Conservation (phyloP, 2,797 vertebrate genomes). For the Diglossa cyanea region DNA sequence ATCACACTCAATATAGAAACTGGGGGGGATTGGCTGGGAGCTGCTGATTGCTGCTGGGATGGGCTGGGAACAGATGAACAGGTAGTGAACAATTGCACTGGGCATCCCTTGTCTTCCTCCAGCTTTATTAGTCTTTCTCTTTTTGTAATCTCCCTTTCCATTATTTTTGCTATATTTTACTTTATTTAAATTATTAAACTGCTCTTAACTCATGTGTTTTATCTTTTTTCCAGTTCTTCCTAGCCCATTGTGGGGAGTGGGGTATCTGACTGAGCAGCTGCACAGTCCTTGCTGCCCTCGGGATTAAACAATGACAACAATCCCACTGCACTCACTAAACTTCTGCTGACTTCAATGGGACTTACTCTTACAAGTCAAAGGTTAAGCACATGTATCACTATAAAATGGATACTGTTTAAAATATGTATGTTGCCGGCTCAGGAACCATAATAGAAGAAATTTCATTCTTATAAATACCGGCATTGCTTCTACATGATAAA, state of each 20-base stretch:
- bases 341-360: not conserved
- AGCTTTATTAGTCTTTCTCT: not conserved
- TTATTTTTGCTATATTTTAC: not conserved
- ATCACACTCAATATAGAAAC: not conserved
- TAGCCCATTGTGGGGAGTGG: not conserved
- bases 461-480: not conserved
- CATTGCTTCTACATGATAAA: not conserved
- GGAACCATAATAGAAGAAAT: not conserved
- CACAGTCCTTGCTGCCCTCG: fast-evolving
- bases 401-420: not conserved
- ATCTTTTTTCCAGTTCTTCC: not conserved
- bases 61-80: not conserved
- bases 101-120: not conserved
- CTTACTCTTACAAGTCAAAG: not conserved
- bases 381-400: not conserved
- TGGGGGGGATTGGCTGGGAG: not conserved
- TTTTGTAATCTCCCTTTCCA: not conserved
- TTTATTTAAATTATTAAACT: not conserved
- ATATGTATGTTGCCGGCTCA: not conserved
- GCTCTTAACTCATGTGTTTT: not conserved
- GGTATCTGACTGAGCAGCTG: not conserved
- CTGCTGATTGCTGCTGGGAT: not conserved
- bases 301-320: not conserved
- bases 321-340: not conserved
- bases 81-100: not conserved